phyloP scores from a whole-genome alignment of 2,888 invertebrate genomes.

The Parthenolecanium corni region DNA sequence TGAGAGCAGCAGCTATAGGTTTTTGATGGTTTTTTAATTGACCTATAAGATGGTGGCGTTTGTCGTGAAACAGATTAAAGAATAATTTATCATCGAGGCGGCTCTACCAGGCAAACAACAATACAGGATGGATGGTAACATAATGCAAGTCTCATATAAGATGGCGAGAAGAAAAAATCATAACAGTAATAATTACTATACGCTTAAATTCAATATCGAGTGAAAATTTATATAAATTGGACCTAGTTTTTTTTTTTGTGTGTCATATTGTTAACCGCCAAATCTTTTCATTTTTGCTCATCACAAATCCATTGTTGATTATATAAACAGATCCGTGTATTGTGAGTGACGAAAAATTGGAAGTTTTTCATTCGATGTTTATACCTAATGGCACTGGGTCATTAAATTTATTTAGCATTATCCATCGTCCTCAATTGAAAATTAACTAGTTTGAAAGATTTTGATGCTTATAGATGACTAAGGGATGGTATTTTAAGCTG shows the following conservation, averaged over 20 bases:
- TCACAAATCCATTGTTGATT: background rate
- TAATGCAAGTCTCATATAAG: no score
- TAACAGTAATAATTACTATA: no score
- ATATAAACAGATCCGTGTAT: background rate
- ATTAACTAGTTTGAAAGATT: no score
- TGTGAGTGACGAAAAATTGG: background rate
- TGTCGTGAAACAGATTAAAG: conserved; percentile 8
- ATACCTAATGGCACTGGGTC: background rate
- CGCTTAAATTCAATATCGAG: no score
- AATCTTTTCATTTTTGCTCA: background rate
- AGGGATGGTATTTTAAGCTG: no score
- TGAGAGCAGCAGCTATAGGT: background rate
- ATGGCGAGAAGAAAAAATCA: no score
- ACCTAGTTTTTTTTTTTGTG: background rate
- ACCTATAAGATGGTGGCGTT: conserved; percentile 7
- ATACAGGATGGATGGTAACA: no score
- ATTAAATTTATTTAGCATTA: background rate
- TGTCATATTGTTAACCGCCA: background rate
- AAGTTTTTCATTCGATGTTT: background rate
- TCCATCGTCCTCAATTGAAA: no score
- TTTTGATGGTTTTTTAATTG: conserved; percentile 12
- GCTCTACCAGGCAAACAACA: background rate
- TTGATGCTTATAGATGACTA: no score
- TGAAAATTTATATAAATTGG: background rate
- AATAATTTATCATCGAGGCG: conserved; percentile 11